Conservation (phyloP, 2,113 vertebrate genomes). For the Actenoides hombroni region DNA sequence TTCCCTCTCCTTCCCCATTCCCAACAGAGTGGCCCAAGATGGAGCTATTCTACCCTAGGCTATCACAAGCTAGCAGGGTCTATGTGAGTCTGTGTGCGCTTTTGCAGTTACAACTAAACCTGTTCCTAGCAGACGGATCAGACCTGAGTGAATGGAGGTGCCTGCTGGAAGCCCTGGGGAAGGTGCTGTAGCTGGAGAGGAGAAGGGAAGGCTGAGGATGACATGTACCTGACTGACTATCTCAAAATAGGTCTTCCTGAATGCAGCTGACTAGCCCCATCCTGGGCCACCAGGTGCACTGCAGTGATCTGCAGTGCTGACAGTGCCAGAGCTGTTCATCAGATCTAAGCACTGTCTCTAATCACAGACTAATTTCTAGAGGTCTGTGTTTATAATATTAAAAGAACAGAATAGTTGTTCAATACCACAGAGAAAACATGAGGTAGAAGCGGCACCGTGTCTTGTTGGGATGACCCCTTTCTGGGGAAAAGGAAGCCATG, state of each 20-base stretch:
- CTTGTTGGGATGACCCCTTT: background rate
- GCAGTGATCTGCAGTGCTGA: background rate
- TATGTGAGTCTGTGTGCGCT: rapidly evolving
- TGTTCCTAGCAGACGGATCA: background rate
- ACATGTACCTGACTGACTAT: background rate
- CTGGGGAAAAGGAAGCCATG: background rate
- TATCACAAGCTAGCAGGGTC: background rate
- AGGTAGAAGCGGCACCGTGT: background rate
- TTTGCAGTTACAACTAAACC: background rate
- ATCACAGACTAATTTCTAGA: background rate
- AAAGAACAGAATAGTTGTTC: background rate
- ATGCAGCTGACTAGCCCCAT: background rate
- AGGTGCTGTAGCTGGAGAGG: background rate
- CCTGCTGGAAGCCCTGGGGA: background rate
- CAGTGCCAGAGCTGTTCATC: background rate
- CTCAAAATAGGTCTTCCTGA: rapidly evolving
- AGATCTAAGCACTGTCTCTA: background rate
- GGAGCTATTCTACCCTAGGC: background rate
- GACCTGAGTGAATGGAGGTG: background rate
- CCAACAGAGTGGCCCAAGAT: background rate
- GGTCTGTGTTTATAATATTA: background rate
- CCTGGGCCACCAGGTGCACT: background rate
- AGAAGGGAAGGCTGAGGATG: background rate
- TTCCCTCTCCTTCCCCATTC: background rate
- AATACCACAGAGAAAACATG: background rate